phyloP scores from a whole-genome alignment of 1,140 invertebrate species.

The Drosophila funebris region DNA sequence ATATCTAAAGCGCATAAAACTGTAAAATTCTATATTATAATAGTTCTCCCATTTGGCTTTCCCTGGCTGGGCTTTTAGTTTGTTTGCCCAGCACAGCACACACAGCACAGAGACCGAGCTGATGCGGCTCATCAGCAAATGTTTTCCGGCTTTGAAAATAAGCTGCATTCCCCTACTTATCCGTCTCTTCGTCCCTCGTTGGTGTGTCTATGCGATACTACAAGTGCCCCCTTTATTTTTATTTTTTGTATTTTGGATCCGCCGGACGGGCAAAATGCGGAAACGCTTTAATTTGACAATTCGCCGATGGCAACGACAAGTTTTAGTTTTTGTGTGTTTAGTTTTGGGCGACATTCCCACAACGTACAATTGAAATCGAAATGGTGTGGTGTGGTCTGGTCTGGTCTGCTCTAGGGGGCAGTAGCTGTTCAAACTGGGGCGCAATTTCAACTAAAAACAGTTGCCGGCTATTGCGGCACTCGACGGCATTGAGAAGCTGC shows the following conservation, averaged over 20 bases:
- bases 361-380: constrained; percentile 51
- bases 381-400: not conserved
- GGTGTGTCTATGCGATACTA: constrained; percentile 3
- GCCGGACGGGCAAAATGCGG: constrained; percentile 43
- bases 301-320: constrained; percentile 21
- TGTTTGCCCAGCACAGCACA: not conserved
- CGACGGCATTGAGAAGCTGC: constrained; percentile 20
- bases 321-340: constrained; percentile 25
- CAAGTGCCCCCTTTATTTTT: constrained; percentile 23
- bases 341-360: constrained; percentile 33
- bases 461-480: not conserved
- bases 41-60: not conserved
- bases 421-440: constrained; percentile 36
- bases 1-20: not conserved
- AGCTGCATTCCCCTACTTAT: not conserved
- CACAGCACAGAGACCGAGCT: not conserved
- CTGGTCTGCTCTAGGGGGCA: not conserved
- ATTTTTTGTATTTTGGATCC: constrained; percentile 15
- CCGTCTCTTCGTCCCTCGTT: not conserved
- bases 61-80: not conserved
- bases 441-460: constrained; percentile 42
- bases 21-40: not conserved
- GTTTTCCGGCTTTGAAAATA: constrained; percentile 51
- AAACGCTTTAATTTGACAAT: constrained; percentile 68
- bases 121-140: constrained; percentile 51